These are phyloP conservation scores for Caenorhabditis uteleia DNA, from an alignment of 2,888 invertebrate species.

Conservation along the genomic window DNA sequence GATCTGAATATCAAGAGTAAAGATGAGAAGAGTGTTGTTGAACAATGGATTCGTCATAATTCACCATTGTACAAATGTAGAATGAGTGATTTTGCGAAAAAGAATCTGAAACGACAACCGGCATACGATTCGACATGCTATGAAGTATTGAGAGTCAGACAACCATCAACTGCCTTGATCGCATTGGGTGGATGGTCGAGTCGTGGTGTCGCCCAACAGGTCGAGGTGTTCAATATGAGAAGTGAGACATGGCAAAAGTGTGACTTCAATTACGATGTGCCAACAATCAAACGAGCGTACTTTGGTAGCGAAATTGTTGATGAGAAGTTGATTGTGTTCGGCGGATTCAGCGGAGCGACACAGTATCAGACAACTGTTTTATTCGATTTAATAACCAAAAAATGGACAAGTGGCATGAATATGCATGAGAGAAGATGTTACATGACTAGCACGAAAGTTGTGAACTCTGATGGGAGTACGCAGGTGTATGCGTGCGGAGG, in stretches of 20 bases:
- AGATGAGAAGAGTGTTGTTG: constrained; percentile 19
- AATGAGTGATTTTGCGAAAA: constrained; percentile 12
- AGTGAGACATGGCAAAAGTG: constrained; percentile 31
- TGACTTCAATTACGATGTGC: constrained; percentile 24
- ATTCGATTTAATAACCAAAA: constrained; percentile 22
- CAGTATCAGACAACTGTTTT: constrained; percentile 29
- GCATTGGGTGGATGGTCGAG: constrained; percentile 42
- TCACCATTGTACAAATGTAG: constrained; percentile 10
- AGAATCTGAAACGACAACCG: constrained; percentile 14
- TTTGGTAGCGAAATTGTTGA: constrained; percentile 27
- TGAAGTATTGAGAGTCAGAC: constrained; percentile 30
- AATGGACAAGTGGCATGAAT: constrained; percentile 27
- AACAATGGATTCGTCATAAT: constrained; percentile 27
- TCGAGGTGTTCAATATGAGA: constrained; percentile 42
- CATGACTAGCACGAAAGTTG: constrained; percentile 12
- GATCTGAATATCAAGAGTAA: constrained; percentile 17
- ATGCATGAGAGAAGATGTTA: constrained; percentile 36
- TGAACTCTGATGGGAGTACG: constrained; percentile 13
- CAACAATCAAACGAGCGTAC: constrained; percentile 27
- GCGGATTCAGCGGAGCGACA: constrained; percentile 27
- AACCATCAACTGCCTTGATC: constrained; percentile 19
- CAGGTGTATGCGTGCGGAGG: constrained; percentile 32
- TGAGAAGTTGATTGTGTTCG: constrained; percentile 25
- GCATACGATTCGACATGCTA: constrained; percentile 22
- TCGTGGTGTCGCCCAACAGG: constrained; percentile 21